Evolutionary conservation across 2,888 invertebrate species (phyloP).

Genomic region (Ramazzottius varieornatus): DNA sequence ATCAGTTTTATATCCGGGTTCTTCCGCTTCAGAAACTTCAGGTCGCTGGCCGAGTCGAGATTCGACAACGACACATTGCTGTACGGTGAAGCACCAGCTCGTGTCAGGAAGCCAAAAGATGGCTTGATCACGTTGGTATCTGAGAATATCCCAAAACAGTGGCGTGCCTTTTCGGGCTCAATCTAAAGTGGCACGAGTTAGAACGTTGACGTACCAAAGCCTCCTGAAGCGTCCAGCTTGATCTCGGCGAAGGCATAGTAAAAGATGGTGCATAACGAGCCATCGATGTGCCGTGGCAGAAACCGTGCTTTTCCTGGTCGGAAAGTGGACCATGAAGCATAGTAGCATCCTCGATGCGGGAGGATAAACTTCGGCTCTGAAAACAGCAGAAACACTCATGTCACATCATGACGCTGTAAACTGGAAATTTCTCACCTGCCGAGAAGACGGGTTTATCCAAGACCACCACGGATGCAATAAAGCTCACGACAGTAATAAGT

Average conservation of each 20-base stretch:
- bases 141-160: neutral
- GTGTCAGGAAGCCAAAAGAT: neutral
- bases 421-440: no score
- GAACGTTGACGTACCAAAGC: neutral
- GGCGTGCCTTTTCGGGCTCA: neutral
- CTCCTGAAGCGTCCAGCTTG: neutral
- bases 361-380: neutral
- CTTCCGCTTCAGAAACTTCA: conserved; percentile 11
- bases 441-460: no score
- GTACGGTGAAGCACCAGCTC: neutral
- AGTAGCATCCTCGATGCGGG: conserved; percentile 15
- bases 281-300: conserved; percentile 15
- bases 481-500: no score
- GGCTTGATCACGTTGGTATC: neutral
- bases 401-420: no score
- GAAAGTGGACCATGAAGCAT: conserved; percentile 17
- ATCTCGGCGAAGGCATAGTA: conserved; percentile 17
- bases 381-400: no score
- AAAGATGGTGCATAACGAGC: conserved; percentile 15
- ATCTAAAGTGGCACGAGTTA: neutral
- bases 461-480: no score
- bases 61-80: neutral
- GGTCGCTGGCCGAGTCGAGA: neutral
- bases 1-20: conserved; percentile 15
- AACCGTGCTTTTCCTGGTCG: conserved; percentile 14